Conservation (phyloP, 2,797 vertebrate species). For the Harpia harpyja region DNA sequence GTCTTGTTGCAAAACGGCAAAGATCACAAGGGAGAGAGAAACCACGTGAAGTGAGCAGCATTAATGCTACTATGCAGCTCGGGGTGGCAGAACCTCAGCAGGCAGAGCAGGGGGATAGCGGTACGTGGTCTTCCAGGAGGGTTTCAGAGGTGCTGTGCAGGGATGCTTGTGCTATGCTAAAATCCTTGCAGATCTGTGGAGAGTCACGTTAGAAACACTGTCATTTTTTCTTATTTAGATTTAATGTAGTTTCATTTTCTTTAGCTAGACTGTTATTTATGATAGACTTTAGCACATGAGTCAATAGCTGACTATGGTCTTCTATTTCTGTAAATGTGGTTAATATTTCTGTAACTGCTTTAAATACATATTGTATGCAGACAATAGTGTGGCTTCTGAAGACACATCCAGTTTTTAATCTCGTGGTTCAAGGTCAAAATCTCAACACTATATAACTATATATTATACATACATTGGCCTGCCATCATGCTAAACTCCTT, state of each 20-base stretch:
- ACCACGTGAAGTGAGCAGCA: neutral
- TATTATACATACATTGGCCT: neutral
- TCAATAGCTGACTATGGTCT: neutral
- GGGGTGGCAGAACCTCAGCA: rapidly evolving
- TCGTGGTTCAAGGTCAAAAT: neutral
- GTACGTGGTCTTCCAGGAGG: rapidly evolving
- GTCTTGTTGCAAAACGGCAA: neutral
- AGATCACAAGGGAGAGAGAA: neutral
- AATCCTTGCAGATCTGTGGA: neutral
- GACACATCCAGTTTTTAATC: neutral
- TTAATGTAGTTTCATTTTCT: neutral
- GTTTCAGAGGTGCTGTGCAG: neutral
- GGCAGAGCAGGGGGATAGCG: neutral
- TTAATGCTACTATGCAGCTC: neutral
- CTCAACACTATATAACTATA: neutral
- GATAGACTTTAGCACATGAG: rapidly evolving
- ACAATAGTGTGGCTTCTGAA: neutral
- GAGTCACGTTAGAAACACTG: neutral
- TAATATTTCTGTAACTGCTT: neutral
- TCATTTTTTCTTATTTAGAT: neutral
- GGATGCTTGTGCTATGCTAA: neutral
- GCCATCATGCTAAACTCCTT: neutral
- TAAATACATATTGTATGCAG: neutral
- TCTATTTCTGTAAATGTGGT: neutral
- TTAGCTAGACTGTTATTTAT: neutral